Percentiles rank a stretch among this genome's conserved stretches.
phyloP scores from a whole-genome alignment of 2,113 vertebrate species.

The Mus pahari region DNA sequence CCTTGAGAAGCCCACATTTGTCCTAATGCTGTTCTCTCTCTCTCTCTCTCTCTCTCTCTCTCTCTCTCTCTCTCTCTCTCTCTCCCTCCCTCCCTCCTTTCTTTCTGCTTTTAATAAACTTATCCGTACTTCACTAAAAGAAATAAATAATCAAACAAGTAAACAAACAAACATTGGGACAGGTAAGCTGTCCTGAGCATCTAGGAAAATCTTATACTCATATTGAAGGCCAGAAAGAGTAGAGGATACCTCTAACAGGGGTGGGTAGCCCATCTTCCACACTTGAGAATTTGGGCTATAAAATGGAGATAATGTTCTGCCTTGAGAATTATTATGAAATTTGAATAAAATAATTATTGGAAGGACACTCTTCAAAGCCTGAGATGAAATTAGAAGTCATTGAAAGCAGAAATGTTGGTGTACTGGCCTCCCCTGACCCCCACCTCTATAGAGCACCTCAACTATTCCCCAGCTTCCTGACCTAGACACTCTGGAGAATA shows the following conservation, averaged over 20 bases:
- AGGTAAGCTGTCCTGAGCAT: not conserved
- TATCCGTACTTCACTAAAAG: not conserved
- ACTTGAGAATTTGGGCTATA: not conserved
- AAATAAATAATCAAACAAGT: accelerated
- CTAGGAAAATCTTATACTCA: not conserved
- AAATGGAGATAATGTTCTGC: not conserved
- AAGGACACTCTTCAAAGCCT: not conserved
- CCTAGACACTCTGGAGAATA: not conserved
- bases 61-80: not conserved
- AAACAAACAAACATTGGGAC: not conserved
- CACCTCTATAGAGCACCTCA: not conserved
- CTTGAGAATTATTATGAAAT: not conserved
- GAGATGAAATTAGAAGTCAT: not conserved
- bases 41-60: not conserved
- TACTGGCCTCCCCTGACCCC: not conserved
- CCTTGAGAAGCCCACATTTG: not conserved
- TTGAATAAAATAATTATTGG: not conserved
- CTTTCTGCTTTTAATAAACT: not conserved
- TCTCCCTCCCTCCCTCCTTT: not conserved
- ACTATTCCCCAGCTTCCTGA: too few species aligned
- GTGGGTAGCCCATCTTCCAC: not conserved
- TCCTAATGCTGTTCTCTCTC: not conserved
- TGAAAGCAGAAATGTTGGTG: not conserved
- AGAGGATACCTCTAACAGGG: not conserved
- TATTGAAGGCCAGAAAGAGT: not conserved